Evolutionary conservation across 2,888 invertebrate genomes (phyloP), one percentile per base, ranked within the genome.

Genomic region (Kuschelorhynchus macadamiae): DNA sequence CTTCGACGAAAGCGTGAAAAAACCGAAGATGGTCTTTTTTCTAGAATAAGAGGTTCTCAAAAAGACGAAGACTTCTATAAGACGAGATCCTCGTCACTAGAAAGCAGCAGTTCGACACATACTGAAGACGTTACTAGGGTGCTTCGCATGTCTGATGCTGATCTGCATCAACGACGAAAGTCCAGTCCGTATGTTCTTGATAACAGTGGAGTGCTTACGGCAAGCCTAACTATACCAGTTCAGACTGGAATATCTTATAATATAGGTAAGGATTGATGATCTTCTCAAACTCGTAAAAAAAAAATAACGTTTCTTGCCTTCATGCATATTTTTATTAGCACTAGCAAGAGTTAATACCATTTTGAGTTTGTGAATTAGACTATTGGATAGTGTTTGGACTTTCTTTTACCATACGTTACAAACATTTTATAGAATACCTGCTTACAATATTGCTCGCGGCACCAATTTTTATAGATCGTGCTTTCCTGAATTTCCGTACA

Each of bases 151-250:
- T 61, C 72, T 3, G 74, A 76, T 17, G 78, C 77, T n/a, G 79
- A 79, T 47, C 62, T 72, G 0, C 72, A 74, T 17, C 81, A 71
- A 77, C 85, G 91, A 80, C 85, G 86, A 79, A 88, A 83, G 84
- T 91, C 87, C 74, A 88, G 85, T 76, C 91, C 84, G 74, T 89
- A 86, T 86, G 80, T 85, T 12, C 70, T 81, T 44, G 82, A 88
- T 78, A 86, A 88, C 79, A 84, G 83, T 75, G 89, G 89, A 72
- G 88, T 92, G 61, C 91, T 94, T 76, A 93, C 92, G 0, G 94
- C 93, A 0, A 93, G 92, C 71, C 86, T 94, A 33, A 92, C 92
- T 78, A 92, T 94, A 85, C 92, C 93, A 71, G 81, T 83, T 11
- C 82, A 83, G 72, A 75, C 78, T 7, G 65, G 70, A 11, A 41